Evolutionary conservation across 2,888 invertebrate species (phyloP), one percentile per base, ranked within the genome.

Genomic region (Clanis bilineata): DNA sequence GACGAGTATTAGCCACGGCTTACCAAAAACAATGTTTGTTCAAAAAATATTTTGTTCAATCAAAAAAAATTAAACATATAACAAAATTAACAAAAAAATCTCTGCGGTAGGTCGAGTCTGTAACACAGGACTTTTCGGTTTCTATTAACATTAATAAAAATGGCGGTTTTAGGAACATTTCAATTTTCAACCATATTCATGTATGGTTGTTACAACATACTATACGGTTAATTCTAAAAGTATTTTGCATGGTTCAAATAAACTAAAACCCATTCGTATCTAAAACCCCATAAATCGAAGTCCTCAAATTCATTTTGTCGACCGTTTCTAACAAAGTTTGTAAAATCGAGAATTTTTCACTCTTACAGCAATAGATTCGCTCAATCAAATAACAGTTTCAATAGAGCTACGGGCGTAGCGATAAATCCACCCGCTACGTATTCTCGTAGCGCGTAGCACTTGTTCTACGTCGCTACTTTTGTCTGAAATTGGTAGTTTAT

Each of bases 341-440:
- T 32, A 18, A 51, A 51, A 32, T 10, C 18, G 3, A 51, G 32
- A 51, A 32, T 21, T 32, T 47, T 47, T 28, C 51, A 51, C 51
- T 51, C 28, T 32, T 25, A 56, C 25, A 56, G 39, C 39, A 38
- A n/a, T 56, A 51, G 36, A 43, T 28, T 60, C 57, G 10, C 51
- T 39, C 60, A 41, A 60, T 60, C 47, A 59, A 51, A 62, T 57
- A 59, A 59, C 39, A 22, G 54, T 54, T 59, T 54, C 41, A 63
- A 73, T 69, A 74, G 69, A 69, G 71, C 69, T 76, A 72, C 77
- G 74, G 64, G 63, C 71, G 76, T 77, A 73, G 81, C 74, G 76
- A 82, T 85, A 83, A 82, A 83, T 83, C 79, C 80, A 73, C 72
- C 69, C 71, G 74, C 74, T 75, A 74, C 75, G 76, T 75, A 73